Base-by-base conservation (phyloP, 2,797 vertebrate genomes). In the Alosa sapidissima region DNA sequence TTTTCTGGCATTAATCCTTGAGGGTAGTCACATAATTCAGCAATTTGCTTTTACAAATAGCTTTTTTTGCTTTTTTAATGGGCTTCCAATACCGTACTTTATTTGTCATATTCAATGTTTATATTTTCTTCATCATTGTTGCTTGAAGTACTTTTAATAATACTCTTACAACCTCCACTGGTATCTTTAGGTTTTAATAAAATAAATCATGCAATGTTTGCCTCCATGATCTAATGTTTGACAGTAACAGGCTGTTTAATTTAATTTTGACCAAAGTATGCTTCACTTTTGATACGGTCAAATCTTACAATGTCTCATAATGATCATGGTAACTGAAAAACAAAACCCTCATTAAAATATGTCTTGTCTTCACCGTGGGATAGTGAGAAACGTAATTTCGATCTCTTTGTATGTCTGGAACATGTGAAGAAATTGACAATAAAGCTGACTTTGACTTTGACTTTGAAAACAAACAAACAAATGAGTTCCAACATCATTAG, bases 401-500 rank as follows among this genome's bases (percentile, higher is more conserved):
- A n/a, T n/a, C n/a, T n/a, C n/a, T n/a, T n/a, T n/a, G n/a, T n/a
- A n/a, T n/a, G n/a, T n/a, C n/a, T n/a, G n/a, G n/a, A n/a, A n/a
- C n/a, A n/a, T n/a, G n/a, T n/a, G n/a, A n/a, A n/a, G n/a, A n/a
- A n/a, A n/a, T n/a, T n/a, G n/a, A n/a, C n/a, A n/a, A n/a, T n/a
- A n/a, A n/a, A n/a, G n/a, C n/a, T n/a, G n/a, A n/a, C n/a, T n/a
- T n/a, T n/a, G n/a, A n/a, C n/a, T n/a, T n/a, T n/a, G n/a, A n/a
- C n/a, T n/a, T n/a, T n/a, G n/a, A n/a, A 28, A 28, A 28, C 0
- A 28, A 0, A 0, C 65, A 72, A 36, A 72, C 65, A 5, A 9
- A 72, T 72, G 9, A 72, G 28, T 72, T 72, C 65, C 65, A 72
- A 10, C 49, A 72, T 36, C 33, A 72, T 36, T 72, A 72, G 65